phyloP scores from a whole-genome alignment of 2,888 invertebrate species.

The Ormia ochracea region DNA sequence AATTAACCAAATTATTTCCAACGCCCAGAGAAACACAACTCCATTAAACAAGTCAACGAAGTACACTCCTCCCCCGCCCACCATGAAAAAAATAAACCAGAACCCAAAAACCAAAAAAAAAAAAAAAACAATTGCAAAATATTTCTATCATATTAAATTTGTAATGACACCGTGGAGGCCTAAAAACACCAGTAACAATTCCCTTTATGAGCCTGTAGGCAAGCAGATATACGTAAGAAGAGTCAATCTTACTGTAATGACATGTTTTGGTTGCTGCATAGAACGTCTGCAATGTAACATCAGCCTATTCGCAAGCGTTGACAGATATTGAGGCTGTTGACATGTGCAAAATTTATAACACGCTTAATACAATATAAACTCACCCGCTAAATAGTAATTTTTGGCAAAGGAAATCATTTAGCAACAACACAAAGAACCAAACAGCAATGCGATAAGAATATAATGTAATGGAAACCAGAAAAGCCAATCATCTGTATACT shows the following conservation, averaged over 20 bases:
- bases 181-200: conserved; percentile 68
- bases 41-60: conserved; percentile 61
- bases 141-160: conserved; percentile 34
- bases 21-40: conserved; percentile 57
- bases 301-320: conserved; percentile 63
- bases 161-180: conserved; percentile 72
- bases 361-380: conserved; percentile 68
- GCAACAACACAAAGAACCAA: conserved; percentile 5
- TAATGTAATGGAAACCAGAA: conserved; percentile 49
- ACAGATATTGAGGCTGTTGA: conserved; percentile 65
- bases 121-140: conserved; percentile 4
- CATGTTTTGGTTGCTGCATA: conserved; percentile 42
- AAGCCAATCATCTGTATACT: conserved; percentile 73
- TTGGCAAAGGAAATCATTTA: conserved; percentile 23
- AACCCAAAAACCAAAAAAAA: not conserved
- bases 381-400: conserved; percentile 47
- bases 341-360: conserved; percentile 73
- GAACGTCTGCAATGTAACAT: conserved; percentile 46
- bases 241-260: conserved; percentile 52
- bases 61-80: conserved; percentile 4
- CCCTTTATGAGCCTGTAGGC: conserved; percentile 69
- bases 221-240: conserved; percentile 2
- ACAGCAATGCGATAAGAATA: not conserved
- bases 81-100: not conserved
- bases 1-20: conserved; percentile 65